phyloP scores from a whole-genome alignment of 2,888 invertebrate species.

The Macrophya annulata region DNA sequence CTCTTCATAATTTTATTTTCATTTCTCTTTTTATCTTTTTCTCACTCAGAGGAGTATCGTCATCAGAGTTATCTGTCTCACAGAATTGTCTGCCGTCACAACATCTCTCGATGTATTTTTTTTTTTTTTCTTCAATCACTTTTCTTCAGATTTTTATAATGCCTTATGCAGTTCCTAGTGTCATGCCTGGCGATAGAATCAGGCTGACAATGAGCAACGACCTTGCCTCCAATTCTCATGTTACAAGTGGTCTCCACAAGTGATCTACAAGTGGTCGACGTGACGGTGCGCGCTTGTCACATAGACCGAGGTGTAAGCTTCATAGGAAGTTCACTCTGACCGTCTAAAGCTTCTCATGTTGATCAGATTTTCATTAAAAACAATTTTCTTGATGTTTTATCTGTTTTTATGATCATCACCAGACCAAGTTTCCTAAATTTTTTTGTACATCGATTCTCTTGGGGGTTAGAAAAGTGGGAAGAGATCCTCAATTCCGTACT shows the following conservation, averaged over 20 bases:
- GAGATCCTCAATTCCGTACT: not conserved
- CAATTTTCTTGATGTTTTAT: not conserved
- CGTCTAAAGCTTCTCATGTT: not conserved
- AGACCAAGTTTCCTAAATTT: not conserved
- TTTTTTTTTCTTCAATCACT: not conserved
- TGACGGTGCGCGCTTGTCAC: slow-evolving; percentile 35
- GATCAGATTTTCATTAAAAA: slow-evolving; percentile 6
- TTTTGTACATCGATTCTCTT: not conserved
- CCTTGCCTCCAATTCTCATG: slow-evolving; percentile 44
- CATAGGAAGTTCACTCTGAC: not conserved
- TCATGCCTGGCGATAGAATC: not conserved
- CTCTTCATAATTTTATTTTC: not conserved
- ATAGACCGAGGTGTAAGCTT: slow-evolving; percentile 15
- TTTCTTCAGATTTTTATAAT: not conserved
- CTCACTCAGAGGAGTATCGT: not conserved
- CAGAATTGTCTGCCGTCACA: not conserved
- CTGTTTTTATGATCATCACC: too few relatives aligned
- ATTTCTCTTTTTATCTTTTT: not conserved
- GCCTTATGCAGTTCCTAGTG: not conserved
- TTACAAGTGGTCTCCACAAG: slow-evolving; percentile 47
- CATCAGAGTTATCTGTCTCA: not conserved
- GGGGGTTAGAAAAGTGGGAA: not conserved
- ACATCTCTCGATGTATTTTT: too few relatives aligned
- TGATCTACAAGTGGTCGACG: slow-evolving; percentile 54
- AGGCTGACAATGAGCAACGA: slow-evolving; percentile 33